Evolutionary conservation across 2,113 vertebrate species (phyloP).

Genomic region (Rattus norvegicus): GRCr8 NC_086021.1:54060501-54061000

Average conservation of each 20-base stretch:
- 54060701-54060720: not conserved
- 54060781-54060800: not conserved
- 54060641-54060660: not conserved
- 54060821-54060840: constrained; percentile 76
- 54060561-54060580: not conserved
- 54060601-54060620: not conserved
- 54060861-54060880: constrained; percentile 76
- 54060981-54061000: constrained; percentile 67
- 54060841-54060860: constrained; percentile 69
- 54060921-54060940: constrained; percentile 66
- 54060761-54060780: not conserved
- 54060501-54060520: not conserved
- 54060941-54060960: constrained; percentile 72
- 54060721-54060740: constrained; percentile 30
- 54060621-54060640: not conserved
- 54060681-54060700: not conserved
- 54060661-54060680: not conserved
- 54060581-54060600: not conserved
- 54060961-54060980: constrained; percentile 75
- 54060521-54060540: not conserved
- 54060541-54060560: not conserved
- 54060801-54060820: constrained; percentile 69
- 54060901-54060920: constrained; percentile 62
- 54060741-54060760: not conserved
- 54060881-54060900: constrained; percentile 48